These are phyloP conservation scores for Zygogramma bicolorata DNA, from an alignment of 2,888 invertebrate genomes.

Conservation along the genomic window DNA sequence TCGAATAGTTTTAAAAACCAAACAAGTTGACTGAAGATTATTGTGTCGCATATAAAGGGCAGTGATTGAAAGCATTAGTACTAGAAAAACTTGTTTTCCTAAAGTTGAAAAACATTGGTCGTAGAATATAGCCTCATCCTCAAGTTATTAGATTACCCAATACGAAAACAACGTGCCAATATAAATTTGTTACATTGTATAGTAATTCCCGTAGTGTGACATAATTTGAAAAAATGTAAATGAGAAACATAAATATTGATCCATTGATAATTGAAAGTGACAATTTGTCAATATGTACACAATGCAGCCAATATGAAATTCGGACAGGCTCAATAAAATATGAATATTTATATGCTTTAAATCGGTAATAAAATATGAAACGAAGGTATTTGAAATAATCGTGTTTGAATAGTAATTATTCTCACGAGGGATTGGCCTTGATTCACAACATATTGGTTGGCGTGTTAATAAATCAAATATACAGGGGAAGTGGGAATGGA, in stretches of 20 bases:
- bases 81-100: too few species aligned
- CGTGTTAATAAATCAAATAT: not conserved
- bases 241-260: too few species aligned
- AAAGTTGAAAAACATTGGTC: too few species aligned
- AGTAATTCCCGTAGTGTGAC: too few species aligned
- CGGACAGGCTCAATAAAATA: not conserved
- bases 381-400: not conserved
- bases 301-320: not conserved
- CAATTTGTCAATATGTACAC: not conserved
- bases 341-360: not conserved
- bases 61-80: too few species aligned
- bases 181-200: not conserved
- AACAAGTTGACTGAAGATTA: too few species aligned
- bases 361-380: not conserved
- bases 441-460: not conserved
- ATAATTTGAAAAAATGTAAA: too few species aligned
- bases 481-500: not conserved
- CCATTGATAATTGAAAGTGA: not conserved
- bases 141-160: not conserved
- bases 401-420: not conserved
- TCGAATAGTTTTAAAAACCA: too few species aligned
- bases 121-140: too few species aligned
- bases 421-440: not conserved
- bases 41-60: too few species aligned
- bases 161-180: not conserved